Evolutionary conservation across 2,113 vertebrate species (phyloP).

Genomic region (Chaetops frenatus): DNA sequence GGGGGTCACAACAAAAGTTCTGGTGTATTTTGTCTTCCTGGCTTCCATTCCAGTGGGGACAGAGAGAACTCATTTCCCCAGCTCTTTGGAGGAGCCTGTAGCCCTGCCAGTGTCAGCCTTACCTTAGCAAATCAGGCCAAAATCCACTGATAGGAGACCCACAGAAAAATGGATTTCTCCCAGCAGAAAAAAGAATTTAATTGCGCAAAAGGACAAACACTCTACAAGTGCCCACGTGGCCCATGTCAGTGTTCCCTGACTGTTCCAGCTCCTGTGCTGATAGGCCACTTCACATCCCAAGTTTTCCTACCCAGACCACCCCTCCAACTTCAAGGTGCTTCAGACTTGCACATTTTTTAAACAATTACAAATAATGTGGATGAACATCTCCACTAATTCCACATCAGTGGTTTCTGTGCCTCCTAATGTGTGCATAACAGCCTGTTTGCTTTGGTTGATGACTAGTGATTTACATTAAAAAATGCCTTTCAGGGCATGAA

Average conservation of each 20-base stretch:
- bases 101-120: neutral
- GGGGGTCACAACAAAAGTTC: neutral
- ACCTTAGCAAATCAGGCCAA: neutral
- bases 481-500: neutral
- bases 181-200: neutral
- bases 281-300: neutral
- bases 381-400: neutral
- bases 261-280: neutral
- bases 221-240: neutral
- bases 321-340: neutral
- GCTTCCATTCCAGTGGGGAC: neutral
- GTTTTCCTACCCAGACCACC: neutral
- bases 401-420: fast-evolving
- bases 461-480: neutral
- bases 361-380: neutral
- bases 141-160: neutral
- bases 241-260: neutral
- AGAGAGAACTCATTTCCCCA: neutral
- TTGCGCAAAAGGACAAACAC: neutral
- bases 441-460: neutral
- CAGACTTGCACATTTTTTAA: neutral
- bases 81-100: neutral
- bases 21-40: neutral
- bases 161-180: neutral
- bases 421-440: neutral